These are phyloP conservation scores for Holothuria scabra DNA, from an alignment of 53 echinoderm and acorn worm species.

Conservation along the genomic window DNA sequence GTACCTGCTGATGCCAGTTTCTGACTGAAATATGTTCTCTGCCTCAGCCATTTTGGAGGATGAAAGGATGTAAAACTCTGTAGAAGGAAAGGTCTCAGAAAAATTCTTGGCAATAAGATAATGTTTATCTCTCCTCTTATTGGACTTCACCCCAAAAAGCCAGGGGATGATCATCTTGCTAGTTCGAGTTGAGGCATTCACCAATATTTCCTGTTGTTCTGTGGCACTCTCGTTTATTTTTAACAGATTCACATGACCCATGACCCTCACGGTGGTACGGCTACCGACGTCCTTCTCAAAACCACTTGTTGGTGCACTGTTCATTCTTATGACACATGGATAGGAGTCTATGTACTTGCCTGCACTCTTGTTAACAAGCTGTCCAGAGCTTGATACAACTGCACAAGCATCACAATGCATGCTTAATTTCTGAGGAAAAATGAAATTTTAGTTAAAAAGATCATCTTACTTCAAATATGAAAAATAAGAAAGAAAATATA, in stretches of 20 bases:
- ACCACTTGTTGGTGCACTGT: conserved; percentile 88
- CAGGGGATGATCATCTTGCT: conserved; percentile 87
- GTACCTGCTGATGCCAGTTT: conserved; percentile 91
- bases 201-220: conserved; percentile 82
- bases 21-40: conserved; percentile 86
- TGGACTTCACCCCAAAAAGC: conserved; percentile 87
- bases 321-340: conserved; percentile 96
- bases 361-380: conserved; percentile 85
- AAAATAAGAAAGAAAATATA: neutral
- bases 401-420: conserved; percentile 93
- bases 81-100: conserved; percentile 74
- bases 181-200: conserved; percentile 73
- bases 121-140: conserved; percentile 90
- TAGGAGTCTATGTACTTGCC: conserved; percentile 86
- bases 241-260: conserved; percentile 91
- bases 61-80: conserved; percentile 87
- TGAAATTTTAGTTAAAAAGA: too few relatives aligned
- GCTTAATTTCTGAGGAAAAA: conserved; percentile 79
- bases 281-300: conserved; percentile 90
- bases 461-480: too few relatives aligned
- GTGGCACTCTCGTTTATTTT: conserved; percentile 80
- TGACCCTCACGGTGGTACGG: conserved; percentile 88
- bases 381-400: conserved; percentile 94
- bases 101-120: conserved; percentile 96
- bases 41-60: conserved; percentile 87